Evolutionary conservation across 2,797 vertebrate genomes (phyloP).

Genomic region (Epinephelus malabaricus): DNA sequence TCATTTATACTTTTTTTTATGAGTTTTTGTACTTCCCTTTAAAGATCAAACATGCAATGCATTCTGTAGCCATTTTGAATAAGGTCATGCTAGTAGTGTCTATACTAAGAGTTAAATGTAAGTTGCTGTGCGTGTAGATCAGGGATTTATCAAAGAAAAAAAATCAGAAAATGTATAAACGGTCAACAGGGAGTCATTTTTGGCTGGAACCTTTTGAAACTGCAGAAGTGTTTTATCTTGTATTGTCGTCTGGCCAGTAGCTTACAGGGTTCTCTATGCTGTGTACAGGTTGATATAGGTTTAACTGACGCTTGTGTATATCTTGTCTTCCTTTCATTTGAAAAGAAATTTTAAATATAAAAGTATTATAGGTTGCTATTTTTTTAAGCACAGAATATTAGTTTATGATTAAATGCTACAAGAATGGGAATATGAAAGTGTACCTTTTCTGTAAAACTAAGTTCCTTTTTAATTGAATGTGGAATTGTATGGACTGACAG

Average conservation of each 20-base stretch:
- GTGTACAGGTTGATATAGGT: constrained; percentile 89
- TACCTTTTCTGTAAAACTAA: constrained; percentile 78
- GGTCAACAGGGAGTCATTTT: constrained; percentile 81
- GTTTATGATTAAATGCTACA: constrained; percentile 84
- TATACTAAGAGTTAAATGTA: constrained; percentile 69
- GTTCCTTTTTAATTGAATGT: constrained; percentile 83
- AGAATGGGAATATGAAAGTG: constrained; percentile 75
- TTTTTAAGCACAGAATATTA: constrained; percentile 87
- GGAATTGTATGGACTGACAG: constrained; percentile 79
- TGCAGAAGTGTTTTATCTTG: constrained; percentile 74
- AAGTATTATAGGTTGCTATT: constrained; percentile 94
- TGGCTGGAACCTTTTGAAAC: constrained; percentile 75
- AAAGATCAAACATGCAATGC: constrained; percentile 77
- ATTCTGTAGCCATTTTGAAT: constrained; percentile 77
- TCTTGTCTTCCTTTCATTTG: constrained; percentile 91
- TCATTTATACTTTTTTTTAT: constrained; percentile 78
- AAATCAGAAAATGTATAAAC: constrained; percentile 66
- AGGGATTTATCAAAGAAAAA: constrained; percentile 76
- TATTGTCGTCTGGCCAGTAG: constrained; percentile 85
- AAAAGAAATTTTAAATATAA: constrained; percentile 92
- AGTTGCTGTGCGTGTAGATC: constrained; percentile 77
- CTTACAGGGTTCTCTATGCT: constrained; percentile 84
- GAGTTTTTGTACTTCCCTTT: constrained; percentile 83
- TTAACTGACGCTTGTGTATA: constrained; percentile 92
- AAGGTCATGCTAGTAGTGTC: constrained; percentile 66